phyloP scores from a whole-genome alignment of 2,797 vertebrate genomes.

The Epinephelus malabaricus region DNA sequence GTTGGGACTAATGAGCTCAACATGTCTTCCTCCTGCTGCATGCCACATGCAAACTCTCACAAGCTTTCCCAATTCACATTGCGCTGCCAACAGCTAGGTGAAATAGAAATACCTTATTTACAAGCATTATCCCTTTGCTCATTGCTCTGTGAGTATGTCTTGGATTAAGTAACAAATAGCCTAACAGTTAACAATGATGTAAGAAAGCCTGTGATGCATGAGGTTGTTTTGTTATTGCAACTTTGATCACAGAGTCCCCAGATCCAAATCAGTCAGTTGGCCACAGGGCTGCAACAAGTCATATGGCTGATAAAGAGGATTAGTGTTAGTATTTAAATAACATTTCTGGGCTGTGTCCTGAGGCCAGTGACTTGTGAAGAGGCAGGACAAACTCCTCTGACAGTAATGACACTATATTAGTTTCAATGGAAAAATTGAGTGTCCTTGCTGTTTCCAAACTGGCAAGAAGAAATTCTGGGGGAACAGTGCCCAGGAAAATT shows the following conservation, averaged over 20 bases:
- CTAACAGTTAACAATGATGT: not conserved
- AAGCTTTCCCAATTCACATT: not conserved
- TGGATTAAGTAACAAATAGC: not conserved
- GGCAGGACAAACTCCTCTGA: conserved; percentile 36
- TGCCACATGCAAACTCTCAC: not conserved
- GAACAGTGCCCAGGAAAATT: conserved; percentile 61
- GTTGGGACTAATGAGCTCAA: not conserved
- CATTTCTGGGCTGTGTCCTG: conserved; percentile 29
- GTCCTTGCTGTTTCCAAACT: conserved; percentile 50
- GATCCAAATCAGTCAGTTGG: conserved; percentile 18
- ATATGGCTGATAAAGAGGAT: conserved; percentile 34
- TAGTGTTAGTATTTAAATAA: conserved; percentile 20
- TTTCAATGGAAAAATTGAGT: conserved; percentile 67
- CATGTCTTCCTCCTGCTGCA: conserved; percentile 1
- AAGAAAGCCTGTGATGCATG: not conserved
- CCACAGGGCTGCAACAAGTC: conserved; percentile 23
- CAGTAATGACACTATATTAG: conserved; percentile 50
- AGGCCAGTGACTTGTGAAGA: conserved; percentile 22
- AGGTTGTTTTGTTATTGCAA: too few species aligned
- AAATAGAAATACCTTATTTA: not conserved
- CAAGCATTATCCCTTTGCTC: not conserved
- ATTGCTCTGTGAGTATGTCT: not conserved
- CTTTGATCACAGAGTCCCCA: not conserved
- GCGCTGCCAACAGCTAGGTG: not conserved
- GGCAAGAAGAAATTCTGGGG: conserved; percentile 50